Evolutionary conservation across 2,113 vertebrate genomes (phyloP), one percentile per base, ranked within the genome.

Genomic region (Campylomormyrus numenius): DNA sequence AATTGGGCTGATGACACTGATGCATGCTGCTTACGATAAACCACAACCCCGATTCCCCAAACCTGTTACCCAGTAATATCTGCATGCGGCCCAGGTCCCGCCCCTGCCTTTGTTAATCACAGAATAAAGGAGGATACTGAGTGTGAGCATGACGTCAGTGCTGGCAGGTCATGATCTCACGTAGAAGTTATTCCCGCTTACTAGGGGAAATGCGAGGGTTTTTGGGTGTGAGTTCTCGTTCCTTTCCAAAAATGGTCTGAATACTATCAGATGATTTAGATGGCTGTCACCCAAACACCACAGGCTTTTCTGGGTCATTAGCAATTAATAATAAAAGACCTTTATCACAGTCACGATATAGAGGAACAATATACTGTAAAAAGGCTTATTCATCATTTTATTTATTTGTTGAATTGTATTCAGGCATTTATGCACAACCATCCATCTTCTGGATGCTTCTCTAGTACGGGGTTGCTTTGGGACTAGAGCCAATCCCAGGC

Each of bases 1-100:
- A 86, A 85, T 56, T 52, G 45, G 53, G n/a, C 83, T 85, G 89
- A 89, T 89, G 83, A 85, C 83, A 50, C 50, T 15, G 19, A 53
- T 7, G 0, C 27, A 2, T n/a, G 46, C 39, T 49, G 45, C 9
- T 24, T 39, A 48, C 45, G 17, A 11, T 45, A 27, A 83, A 49
- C 35, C 50, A 50, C 62, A 50, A 48, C 80, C 27, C 42, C 10
- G 19, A 48, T 56, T n/a, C 83, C 84, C 19, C 24, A 42, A 62
- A 70, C 56, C 58, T 21, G 85, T 52, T 31, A 39, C 24, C 53
- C 66, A 48, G 62, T 49, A 19, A 19, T 70, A 87, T 50, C 5
- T 74, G 56, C 58, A n/a, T n/a, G 27, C 5, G 56, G 10, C 89
- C 8, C 5, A 49, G 39, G 86, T 87, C 48, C 74, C 58, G 58